Percentiles rank a stretch among this genome's conserved stretches.
Evolutionary conservation across 2,797 vertebrate genomes (phyloP).

Genomic region (Centroberyx gerrardi): DNA sequence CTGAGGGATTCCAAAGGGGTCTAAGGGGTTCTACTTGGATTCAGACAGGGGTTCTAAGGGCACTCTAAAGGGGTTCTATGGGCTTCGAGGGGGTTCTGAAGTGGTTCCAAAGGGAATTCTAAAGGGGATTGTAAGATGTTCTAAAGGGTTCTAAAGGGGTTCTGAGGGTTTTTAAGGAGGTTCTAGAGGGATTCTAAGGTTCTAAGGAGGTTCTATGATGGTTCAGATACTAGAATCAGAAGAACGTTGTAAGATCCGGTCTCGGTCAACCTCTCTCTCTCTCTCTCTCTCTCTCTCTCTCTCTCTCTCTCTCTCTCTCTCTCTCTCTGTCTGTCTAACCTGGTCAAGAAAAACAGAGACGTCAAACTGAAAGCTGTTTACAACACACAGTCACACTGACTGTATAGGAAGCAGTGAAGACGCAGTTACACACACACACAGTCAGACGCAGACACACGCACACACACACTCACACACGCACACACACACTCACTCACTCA

Average conservation of each 20-base stretch:
- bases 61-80: no score
- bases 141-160: background rate
- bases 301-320: slow-evolving; percentile 4
- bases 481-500: background rate
- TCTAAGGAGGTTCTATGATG: background rate
- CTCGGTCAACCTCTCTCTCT: no score
- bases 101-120: no score
- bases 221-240: no score
- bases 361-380: background rate
- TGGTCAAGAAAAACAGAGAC: background rate
- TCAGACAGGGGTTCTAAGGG: no score
- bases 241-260: no score
- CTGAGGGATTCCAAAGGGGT: no score
- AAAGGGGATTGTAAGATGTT: no score
- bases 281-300: background rate
- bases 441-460: background rate
- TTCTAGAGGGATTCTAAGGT: background rate
- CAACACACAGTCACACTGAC: slow-evolving; percentile 47
- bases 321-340: background rate
- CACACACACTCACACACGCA: background rate
- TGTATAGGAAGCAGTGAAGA: slow-evolving; percentile 67
- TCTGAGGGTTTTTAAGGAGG: no score
- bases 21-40: no score
- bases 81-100: no score
- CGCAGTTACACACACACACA: slow-evolving; percentile 31